Conservation (phyloP, 2,797 vertebrate species). For the Cossypha polioptera region DNA sequence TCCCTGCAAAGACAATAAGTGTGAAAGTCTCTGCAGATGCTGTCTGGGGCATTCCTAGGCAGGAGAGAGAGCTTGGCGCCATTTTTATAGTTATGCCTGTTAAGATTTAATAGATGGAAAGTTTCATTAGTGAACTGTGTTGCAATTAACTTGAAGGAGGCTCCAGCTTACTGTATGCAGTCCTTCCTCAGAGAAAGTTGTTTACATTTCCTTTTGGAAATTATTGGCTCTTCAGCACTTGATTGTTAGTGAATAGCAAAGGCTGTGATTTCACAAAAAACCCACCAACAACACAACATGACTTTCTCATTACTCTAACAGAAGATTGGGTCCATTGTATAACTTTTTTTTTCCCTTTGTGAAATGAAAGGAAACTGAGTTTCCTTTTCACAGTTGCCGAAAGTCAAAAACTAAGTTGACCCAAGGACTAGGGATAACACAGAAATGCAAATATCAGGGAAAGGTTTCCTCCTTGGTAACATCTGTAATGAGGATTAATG, state of each 20-base stretch:
- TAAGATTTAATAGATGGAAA: constrained; percentile 83
- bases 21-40: constrained; percentile 71
- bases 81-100: constrained; percentile 84
- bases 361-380: neutral
- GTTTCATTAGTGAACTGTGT: constrained; percentile 81
- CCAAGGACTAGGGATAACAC: neutral
- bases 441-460: constrained; percentile 26
- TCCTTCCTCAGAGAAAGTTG: constrained; percentile 69
- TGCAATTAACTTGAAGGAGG: constrained; percentile 83
- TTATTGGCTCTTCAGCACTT: constrained; percentile 68
- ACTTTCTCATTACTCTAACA: constrained; percentile 42
- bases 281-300: neutral
- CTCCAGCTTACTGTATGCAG: constrained; percentile 75
- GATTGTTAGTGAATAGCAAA: constrained; percentile 55
- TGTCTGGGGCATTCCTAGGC: constrained; percentile 74
- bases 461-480: constrained; percentile 7
- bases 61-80: constrained; percentile 77
- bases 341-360: neutral
- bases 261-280: neutral
- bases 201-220: constrained; percentile 73
- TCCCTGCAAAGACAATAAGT: constrained; percentile 68
- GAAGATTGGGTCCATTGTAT: neutral
- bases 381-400: neutral
- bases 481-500: constrained; percentile 32
- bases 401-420: neutral